phyloP scores from a whole-genome alignment of 2,113 vertebrate genomes.

The Pampusana beccarii region DNA sequence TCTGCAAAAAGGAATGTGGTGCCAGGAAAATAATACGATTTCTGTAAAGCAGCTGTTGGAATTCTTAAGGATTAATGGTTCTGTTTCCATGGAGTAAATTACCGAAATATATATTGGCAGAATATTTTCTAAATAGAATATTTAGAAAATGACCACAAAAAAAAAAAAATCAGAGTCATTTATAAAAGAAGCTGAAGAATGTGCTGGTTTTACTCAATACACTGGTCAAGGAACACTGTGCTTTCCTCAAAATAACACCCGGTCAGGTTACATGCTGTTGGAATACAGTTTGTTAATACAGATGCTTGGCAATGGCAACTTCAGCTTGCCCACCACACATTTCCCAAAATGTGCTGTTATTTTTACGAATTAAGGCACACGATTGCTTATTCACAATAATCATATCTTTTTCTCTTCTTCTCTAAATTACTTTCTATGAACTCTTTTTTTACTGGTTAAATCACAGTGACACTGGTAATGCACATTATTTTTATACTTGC shows the following conservation, averaged over 20 bases:
- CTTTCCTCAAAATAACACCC: neutral
- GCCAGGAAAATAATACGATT: neutral
- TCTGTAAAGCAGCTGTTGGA: neutral
- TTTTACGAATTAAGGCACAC: neutral
- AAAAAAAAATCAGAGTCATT: neutral
- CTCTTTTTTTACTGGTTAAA: neutral
- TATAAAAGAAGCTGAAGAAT: neutral
- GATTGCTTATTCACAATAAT: neutral
- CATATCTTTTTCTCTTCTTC: neutral
- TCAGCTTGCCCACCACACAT: neutral
- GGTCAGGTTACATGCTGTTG: neutral
- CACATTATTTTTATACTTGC: neutral
- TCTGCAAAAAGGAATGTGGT: neutral
- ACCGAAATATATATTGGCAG: neutral
- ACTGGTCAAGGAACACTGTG: neutral
- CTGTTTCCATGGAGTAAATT: neutral
- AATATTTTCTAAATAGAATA: neutral
- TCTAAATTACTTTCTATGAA: neutral
- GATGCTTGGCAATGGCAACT: neutral
- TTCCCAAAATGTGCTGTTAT: neutral
- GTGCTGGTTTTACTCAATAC: neutral
- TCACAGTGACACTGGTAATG: neutral
- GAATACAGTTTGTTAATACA: neutral
- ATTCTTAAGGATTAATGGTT: neutral
- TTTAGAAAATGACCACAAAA: neutral